phyloP scores from a whole-genome alignment of 1,140 invertebrate genomes.

The Gryon sp. region DNA sequence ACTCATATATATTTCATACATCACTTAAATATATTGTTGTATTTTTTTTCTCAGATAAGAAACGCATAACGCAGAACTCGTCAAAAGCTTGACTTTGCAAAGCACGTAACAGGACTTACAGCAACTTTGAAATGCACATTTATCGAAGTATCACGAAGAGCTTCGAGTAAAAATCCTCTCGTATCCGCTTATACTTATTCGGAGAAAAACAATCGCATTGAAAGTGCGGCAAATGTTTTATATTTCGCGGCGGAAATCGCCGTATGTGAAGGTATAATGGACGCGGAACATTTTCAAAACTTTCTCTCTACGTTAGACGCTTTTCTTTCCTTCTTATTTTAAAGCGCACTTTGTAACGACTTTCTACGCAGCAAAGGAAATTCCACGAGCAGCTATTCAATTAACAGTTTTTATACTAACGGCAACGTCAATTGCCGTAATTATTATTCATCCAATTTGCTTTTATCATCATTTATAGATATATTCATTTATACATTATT shows the following conservation, averaged over 20 bases:
- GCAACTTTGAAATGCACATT: conserved; percentile 52
- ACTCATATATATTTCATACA: background rate
- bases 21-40: background rate
- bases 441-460: too few relatives aligned
- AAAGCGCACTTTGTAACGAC: conserved; percentile 25
- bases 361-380: background rate
- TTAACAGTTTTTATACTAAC: conserved; percentile 6
- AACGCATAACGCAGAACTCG: conserved; percentile 29
- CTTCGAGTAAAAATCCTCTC: conserved; percentile 52
- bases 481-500: too few relatives aligned
- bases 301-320: conserved; percentile 23
- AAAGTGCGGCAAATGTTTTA: conserved; percentile 58
- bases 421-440: too few relatives aligned
- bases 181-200: conserved; percentile 52
- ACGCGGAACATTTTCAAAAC: conserved; percentile 48
- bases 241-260: conserved; percentile 50
- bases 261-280: conserved; percentile 45
- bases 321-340: conserved; percentile 33
- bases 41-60: conserved; percentile 18
- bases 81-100: conserved; percentile 56
- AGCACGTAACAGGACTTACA: conserved; percentile 54
- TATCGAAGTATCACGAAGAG: conserved; percentile 56
- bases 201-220: conserved; percentile 61
- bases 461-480: too few relatives aligned
- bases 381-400: conserved; percentile 9